Percentiles rank a stretch among this genome's conserved stretches.
phyloP scores from a whole-genome alignment of 1,140 invertebrate genomes.

The Mesaphorura yosii region DNA sequence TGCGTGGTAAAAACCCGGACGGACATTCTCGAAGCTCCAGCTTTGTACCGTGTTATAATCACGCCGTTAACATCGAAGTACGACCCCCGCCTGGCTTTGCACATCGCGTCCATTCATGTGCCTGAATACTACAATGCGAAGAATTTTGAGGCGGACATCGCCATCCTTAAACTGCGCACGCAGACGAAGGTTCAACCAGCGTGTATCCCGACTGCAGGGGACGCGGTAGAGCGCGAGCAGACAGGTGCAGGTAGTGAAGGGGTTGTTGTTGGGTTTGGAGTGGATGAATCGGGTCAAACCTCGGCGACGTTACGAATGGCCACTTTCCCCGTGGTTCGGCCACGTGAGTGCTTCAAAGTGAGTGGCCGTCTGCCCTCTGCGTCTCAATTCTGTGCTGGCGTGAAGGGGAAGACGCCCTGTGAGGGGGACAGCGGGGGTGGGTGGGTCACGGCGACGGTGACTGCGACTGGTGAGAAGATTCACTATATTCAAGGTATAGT shows the following conservation, averaged over 20 bases:
- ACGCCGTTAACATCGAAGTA: slow-evolving; percentile 1
- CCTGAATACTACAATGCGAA: slow-evolving; percentile 10
- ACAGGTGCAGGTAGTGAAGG: no score
- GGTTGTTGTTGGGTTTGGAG: slow-evolving; percentile 14
- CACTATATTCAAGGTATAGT: no score
- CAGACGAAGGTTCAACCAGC: background rate
- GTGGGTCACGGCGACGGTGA: no score
- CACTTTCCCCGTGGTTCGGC: slow-evolving; percentile 3
- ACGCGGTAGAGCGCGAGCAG: background rate
- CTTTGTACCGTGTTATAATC: slow-evolving; percentile 1
- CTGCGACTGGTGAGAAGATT: no score
- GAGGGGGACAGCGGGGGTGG: slow-evolving; percentile 14
- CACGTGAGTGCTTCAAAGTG: slow-evolving; percentile 1
- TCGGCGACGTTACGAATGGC: slow-evolving; percentile 6
- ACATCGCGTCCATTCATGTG: no score
- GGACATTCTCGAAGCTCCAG: background rate
- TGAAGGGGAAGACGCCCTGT: slow-evolving; percentile 3
- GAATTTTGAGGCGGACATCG: slow-evolving; percentile 3
- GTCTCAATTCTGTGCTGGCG: slow-evolving; percentile 15
- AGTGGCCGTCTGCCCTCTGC: background rate
- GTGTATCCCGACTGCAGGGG: background rate
- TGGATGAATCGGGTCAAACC: slow-evolving; percentile 1
- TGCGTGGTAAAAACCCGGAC: slow-evolving; percentile 1
- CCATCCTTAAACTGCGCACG: background rate
- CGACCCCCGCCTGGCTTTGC: background rate